Conservation (phyloP, 2,113 vertebrate species). For the Istiophorus platypterus region DNA sequence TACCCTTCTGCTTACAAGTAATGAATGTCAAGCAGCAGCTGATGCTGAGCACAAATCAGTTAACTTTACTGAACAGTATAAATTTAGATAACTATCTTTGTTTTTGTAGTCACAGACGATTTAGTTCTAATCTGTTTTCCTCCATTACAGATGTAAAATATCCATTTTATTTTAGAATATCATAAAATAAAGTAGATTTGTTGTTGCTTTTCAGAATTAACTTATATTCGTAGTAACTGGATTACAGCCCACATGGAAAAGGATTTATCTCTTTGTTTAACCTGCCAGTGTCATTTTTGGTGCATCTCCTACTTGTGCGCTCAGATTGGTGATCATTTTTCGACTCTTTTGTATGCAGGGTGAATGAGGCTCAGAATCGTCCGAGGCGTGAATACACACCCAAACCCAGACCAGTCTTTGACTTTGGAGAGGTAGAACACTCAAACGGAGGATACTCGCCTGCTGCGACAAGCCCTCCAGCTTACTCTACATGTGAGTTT, state of each 20-base stretch:
- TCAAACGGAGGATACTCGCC: constrained; percentile 89
- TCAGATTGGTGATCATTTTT: constrained; percentile 16
- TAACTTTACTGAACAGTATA: constrained; percentile 1
- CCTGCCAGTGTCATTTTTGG: neutral
- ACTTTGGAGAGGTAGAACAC: constrained; percentile 85
- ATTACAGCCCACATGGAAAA: neutral
- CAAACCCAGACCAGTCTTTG: constrained; percentile 87
- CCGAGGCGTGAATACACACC: constrained; percentile 90
- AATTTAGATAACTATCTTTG: neutral
- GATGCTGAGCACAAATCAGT: neutral
- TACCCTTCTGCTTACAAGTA: neutral
- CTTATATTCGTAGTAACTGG: neutral
- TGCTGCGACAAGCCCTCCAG: constrained; percentile 55
- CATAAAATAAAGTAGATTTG: neutral
- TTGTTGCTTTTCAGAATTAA: neutral
- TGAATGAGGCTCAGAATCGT: constrained; percentile 88
- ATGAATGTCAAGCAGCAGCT: constrained; percentile 1
- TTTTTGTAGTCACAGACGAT: neutral
- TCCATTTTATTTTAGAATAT: neutral
- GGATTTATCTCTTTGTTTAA: neutral
- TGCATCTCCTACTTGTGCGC: neutral
- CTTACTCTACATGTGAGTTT: constrained; percentile 74
- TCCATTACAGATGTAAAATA: neutral
- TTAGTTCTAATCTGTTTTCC: neutral
- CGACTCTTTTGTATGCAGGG: constrained; percentile 77